phyloP scores from a whole-genome alignment of 2,888 invertebrate species.

The Escarpia spicata region DNA sequence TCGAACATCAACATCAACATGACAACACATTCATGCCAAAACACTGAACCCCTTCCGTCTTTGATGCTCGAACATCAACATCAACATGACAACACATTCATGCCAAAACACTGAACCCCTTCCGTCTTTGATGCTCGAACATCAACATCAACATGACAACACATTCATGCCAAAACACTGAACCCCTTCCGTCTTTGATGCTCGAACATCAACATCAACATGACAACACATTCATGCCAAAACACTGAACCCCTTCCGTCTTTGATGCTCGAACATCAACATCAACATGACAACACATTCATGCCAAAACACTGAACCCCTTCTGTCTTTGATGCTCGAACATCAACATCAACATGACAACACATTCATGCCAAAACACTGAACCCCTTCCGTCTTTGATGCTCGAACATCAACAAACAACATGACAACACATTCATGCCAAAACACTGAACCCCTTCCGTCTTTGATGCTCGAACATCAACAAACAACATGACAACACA shows the following conservation, averaged over 20 bases:
- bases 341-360: neutral
- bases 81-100: neutral
- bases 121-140: neutral
- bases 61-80: neutral
- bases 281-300: neutral
- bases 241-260: neutral
- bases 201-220: neutral
- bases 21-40: neutral
- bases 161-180: neutral
- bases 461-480: neutral
- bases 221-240: neutral
- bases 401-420: neutral
- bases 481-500: neutral
- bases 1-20: neutral
- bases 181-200: neutral
- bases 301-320: neutral
- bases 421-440: neutral
- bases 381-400: neutral
- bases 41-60: neutral
- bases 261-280: neutral
- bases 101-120: neutral
- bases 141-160: neutral
- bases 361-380: neutral
- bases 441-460: neutral
- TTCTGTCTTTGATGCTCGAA: neutral